phyloP scores from a whole-genome alignment of 2,888 invertebrate genomes.

The Calameuta filiformis region DNA sequence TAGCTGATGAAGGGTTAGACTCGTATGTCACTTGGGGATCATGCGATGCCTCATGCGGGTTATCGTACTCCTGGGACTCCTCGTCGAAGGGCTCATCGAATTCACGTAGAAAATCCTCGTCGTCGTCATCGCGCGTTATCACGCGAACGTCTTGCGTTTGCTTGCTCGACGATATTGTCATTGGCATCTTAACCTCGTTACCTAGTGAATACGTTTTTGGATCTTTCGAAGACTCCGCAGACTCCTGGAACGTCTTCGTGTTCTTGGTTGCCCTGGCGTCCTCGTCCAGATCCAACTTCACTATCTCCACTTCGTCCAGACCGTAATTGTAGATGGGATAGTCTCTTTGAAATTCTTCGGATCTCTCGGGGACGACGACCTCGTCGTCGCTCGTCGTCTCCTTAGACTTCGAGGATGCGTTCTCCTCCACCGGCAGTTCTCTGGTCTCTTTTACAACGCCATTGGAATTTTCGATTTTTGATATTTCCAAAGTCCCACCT shows the following conservation, averaged over 20 bases:
- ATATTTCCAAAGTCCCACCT: neutral
- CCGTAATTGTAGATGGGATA: constrained; percentile 63
- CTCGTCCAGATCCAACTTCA: constrained; percentile 61
- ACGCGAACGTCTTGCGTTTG: constrained; percentile 41
- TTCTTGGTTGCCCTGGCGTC: constrained; percentile 41
- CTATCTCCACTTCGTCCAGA: constrained; percentile 66
- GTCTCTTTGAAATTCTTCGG: constrained; percentile 64
- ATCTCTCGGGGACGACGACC: constrained; percentile 33
- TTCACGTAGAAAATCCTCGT: constrained; percentile 52
- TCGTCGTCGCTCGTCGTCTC: constrained; percentile 15
- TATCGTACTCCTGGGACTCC: constrained; percentile 11
- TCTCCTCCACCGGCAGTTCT: constrained; percentile 14
- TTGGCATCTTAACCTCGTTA: constrained; percentile 29
- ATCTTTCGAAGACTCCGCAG: constrained; percentile 16
- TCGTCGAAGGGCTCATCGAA: constrained; percentile 49
- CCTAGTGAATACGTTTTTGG: constrained; percentile 24
- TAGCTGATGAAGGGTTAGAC: constrained; percentile 8
- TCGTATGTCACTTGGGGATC: constrained; percentile 16
- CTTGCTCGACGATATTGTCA: constrained; percentile 7
- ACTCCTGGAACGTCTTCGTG: constrained; percentile 46
- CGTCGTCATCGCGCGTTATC: constrained; percentile 46
- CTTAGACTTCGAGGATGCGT: constrained; percentile 23
- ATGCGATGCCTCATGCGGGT: constrained; percentile 23
- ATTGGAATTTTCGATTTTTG: neutral
- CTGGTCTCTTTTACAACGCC: constrained; percentile 17